These are phyloP conservation scores for Amblyteles armatorius DNA, from an alignment of 2,888 invertebrate genomes.

Conservation along the genomic window DNA sequence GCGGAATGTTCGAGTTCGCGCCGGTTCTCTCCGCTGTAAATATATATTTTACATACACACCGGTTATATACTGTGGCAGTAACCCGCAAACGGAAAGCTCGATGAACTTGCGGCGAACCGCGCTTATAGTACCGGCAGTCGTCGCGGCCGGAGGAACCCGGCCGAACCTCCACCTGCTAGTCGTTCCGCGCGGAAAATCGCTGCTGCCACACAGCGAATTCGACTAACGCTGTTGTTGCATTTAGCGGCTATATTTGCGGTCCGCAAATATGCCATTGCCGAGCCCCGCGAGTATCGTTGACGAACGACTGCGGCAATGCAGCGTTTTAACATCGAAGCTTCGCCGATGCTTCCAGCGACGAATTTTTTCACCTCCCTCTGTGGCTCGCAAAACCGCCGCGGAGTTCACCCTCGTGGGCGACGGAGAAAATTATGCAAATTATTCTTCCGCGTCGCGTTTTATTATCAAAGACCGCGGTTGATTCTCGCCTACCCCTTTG, in stretches of 20 bases:
- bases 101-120: constrained; percentile 65
- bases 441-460: constrained; percentile 23
- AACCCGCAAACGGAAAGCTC: constrained; percentile 64
- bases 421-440: constrained; percentile 33
- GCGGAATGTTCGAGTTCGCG: constrained; percentile 13
- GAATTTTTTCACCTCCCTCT: background rate
- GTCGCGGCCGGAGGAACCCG: constrained; percentile 28
- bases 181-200: constrained; percentile 61
- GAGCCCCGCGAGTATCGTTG: constrained; percentile 20
- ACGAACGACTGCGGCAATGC: constrained; percentile 21
- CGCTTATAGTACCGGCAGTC: constrained; percentile 50
- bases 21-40: constrained; percentile 2
- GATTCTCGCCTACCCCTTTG: background rate
- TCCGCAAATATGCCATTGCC: constrained; percentile 47
- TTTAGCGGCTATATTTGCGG: constrained; percentile 61
- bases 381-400: background rate
- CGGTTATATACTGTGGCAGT: constrained; percentile 30
- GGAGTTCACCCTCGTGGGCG: background rate
- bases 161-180: constrained; percentile 49
- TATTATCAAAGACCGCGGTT: constrained; percentile 28
- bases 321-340: background rate
- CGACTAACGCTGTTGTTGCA: constrained; percentile 47
- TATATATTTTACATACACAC: constrained; percentile 9
- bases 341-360: background rate
- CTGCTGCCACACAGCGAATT: constrained; percentile 42